phyloP scores from a whole-genome alignment of 2,797 vertebrate genomes.

The Chrosomus eos region DNA sequence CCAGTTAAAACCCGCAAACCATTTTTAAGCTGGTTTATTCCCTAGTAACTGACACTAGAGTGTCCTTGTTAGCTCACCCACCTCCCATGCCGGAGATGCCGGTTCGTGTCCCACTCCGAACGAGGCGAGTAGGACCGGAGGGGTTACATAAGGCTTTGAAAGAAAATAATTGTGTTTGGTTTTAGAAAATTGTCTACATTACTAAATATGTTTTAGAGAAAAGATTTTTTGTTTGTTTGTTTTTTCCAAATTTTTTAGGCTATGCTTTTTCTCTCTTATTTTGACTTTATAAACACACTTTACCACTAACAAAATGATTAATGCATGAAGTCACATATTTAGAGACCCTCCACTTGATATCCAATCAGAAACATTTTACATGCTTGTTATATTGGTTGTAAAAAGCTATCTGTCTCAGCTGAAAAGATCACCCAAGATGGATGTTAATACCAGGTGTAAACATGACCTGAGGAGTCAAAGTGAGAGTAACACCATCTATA shows the following conservation, averaged over 20 bases:
- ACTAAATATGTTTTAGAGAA: too few relatives aligned
- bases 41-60: too few relatives aligned
- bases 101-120: too few relatives aligned
- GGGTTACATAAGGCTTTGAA: not conserved
- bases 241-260: too few relatives aligned
- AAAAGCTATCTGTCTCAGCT: not conserved
- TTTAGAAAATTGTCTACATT: too few relatives aligned
- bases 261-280: too few relatives aligned
- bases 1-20: not conserved
- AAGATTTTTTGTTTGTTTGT: too few relatives aligned
- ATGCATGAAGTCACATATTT: not conserved
- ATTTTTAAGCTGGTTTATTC: not conserved
- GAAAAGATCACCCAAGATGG: not conserved
- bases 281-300: not conserved
- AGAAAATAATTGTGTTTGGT: not conserved
- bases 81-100: too few relatives aligned
- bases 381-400: not conserved
- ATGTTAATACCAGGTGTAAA: constrained; percentile 11
- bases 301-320: not conserved
- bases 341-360: not conserved
- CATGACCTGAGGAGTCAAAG: not conserved
- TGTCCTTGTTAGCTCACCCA: too few relatives aligned
- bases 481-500: not conserved
- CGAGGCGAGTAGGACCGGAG: too few relatives aligned
- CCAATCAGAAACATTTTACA: not conserved